phyloP scores from a whole-genome alignment of 2,888 invertebrate species.

The Eupithecia subfuscata region DNA sequence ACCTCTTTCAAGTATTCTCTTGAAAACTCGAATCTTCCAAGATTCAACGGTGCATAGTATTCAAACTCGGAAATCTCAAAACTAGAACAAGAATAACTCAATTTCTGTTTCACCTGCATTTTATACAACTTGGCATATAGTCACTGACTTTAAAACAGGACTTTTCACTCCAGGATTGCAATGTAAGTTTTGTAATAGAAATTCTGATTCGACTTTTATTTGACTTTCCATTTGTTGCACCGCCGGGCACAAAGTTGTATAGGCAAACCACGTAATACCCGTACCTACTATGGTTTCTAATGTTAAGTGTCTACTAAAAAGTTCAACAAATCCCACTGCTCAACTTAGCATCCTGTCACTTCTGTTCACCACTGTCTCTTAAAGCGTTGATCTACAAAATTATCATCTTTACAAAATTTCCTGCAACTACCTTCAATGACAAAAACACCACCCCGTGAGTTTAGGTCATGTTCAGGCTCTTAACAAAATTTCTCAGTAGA shows the following conservation, averaged over 20 bases:
- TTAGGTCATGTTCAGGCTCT: background rate
- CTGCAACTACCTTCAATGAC: background rate
- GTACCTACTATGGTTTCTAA: background rate
- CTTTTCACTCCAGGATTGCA: constrained; percentile 24
- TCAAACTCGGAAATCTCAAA: constrained; percentile 36
- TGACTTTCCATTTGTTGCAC: constrained; percentile 16
- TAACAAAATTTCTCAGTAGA: background rate
- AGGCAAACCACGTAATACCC: background rate
- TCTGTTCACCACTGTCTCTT: background rate
- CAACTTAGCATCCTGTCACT: background rate
- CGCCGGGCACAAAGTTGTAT: background rate
- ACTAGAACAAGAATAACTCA: constrained; percentile 39
- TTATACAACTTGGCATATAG: constrained; percentile 32
- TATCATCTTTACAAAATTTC: background rate
- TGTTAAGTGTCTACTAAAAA: background rate
- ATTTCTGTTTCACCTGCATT: constrained; percentile 35
- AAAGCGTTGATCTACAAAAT: background rate
- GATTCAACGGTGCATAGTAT: constrained; percentile 25
- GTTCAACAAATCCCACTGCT: background rate
- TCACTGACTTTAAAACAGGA: constrained; percentile 24
- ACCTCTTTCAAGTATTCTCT: background rate
- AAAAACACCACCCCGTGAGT: background rate
- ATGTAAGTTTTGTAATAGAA: constrained; percentile 33
- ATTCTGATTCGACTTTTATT: constrained; percentile 32
- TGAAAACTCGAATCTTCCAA: constrained; percentile 24